These are phyloP conservation scores for Oryzias woworae DNA, from an alignment of 2,113 vertebrate genomes.

Conservation along the genomic window DNA sequence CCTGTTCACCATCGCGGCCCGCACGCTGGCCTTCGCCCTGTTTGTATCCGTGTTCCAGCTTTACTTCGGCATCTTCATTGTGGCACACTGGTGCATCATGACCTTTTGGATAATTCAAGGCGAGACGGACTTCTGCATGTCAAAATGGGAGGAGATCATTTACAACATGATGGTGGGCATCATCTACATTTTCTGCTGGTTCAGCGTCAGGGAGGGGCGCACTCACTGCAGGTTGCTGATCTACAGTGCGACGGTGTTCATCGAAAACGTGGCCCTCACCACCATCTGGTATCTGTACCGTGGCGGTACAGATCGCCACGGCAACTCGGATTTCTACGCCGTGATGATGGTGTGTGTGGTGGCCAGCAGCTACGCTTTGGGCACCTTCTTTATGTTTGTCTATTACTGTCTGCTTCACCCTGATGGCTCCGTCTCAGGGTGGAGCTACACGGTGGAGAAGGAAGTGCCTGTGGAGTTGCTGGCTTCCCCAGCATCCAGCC, in stretches of 20 bases:
- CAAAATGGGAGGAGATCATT: conserved; percentile 99
- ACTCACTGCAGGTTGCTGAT: conserved; percentile 91
- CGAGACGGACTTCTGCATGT: conserved; percentile 99
- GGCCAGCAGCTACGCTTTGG: conserved; percentile 93
- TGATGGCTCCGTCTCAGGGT: conserved; percentile 85
- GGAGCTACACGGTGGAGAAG: conserved; percentile 77
- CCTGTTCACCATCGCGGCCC: conserved; percentile 93
- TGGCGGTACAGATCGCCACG: conserved; percentile 39
- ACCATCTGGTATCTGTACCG: conserved; percentile 90
- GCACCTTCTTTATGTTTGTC: conserved; percentile 98
- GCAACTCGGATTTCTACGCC: conserved; percentile 84
- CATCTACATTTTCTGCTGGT: conserved; percentile 99
- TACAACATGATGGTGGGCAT: conserved; percentile 99
- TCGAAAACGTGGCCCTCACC: conserved; percentile 90
- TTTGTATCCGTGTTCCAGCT: conserved; percentile 96
- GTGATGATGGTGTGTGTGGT: conserved; percentile 91
- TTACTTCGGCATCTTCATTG: conserved; percentile 97
- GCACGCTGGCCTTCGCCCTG: conserved; percentile 92
- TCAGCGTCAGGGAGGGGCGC: conserved; percentile 95
- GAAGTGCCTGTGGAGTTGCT: conserved; percentile 67
- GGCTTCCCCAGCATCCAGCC: conserved; percentile 60
- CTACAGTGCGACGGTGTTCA: conserved; percentile 88
- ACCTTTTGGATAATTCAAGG: conserved; percentile 99
- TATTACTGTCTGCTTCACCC: conserved; percentile 98
- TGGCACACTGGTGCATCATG: conserved; percentile 99